Evolutionary conservation across 2,113 vertebrate genomes (phyloP), one percentile per base, ranked within the genome.

Genomic region (Nothocercus julius): DNA sequence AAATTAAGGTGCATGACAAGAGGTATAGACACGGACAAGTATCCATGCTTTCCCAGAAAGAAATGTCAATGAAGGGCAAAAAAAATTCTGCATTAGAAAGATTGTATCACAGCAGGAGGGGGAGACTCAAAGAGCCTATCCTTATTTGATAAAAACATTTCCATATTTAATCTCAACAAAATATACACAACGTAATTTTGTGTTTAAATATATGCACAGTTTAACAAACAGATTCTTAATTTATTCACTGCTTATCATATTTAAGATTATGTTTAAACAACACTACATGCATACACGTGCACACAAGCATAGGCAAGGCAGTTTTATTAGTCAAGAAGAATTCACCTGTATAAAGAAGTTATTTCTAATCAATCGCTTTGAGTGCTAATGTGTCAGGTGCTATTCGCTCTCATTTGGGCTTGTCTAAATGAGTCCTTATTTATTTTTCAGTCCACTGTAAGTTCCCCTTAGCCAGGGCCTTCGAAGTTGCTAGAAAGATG

Each of bases 151-250:
- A 88, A 86, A 95, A 94, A 53, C 16, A 89, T 89, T 92, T 87
- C 59, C 75, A 19, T 83, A 56, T 87, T 95, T 93, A 81, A 93
- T 64, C 68, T 91, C 64, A 78, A 85, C 36, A 64, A 89, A 75
- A 92, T 88, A 92, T 47, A 95, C 79, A 67, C 72, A 82, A 82
- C 64, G 87, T 94, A 90, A 91, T 97, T 94, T 90, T 93, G 67
- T 63, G 81, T 79, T 96, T 92, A 93, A 96, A 96, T 93, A 94
- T 63, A 95, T 82, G 88, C 90, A 85, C 20, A 89, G 59, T 93
- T 96, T 96, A 94, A 94, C 90, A 92, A 96, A 94, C 86, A 95
- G 94, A 84, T 80, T 95, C 93, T 94, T 97, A 95, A 96, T 96
- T 96, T 97, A 96, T 94, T 93, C 96, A 96, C 62, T 92, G 93